A percentile compares a stretch with the other conserved stretches of the same genome.
Evolutionary conservation across 1,140 invertebrate species (phyloP).

Genomic region (Dryas iulia): DNA sequence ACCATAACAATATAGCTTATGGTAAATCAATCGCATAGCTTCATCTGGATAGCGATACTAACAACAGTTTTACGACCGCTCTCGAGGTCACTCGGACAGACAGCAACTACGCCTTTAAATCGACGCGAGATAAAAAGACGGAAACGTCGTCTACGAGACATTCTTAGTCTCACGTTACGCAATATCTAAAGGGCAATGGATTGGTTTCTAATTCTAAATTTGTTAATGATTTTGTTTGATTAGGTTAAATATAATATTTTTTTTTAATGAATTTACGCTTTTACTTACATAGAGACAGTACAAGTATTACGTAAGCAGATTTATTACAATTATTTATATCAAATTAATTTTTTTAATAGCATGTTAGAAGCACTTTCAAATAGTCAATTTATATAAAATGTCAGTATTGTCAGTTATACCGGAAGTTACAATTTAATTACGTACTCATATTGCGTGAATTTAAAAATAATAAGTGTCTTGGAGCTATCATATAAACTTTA

Average conservation of each 20-base stretch:
- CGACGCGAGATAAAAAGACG: conserved; percentile 30
- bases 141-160: conserved; percentile 25
- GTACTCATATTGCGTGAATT: too few relatives aligned
- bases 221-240: neutral
- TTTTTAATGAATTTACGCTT: too few relatives aligned
- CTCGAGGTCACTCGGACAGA: conserved; percentile 48
- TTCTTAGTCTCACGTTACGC: neutral
- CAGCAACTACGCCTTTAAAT: conserved; percentile 37
- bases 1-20: neutral
- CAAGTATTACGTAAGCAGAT: too few relatives aligned
- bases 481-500: neutral
- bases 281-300: too few relatives aligned
- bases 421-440: too few relatives aligned
- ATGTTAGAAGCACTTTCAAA: too few relatives aligned
- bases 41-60: neutral
- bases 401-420: too few relatives aligned
- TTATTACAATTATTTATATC: too few relatives aligned
- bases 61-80: conserved; percentile 54
- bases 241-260: too few relatives aligned
- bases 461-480: too few relatives aligned
- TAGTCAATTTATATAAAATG: too few relatives aligned
- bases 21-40: conserved; percentile 2
- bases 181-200: neutral
- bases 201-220: neutral
- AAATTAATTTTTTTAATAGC: too few relatives aligned